Evolutionary conservation across 2,797 vertebrate species (phyloP).

Genomic region (Mus caroli): DNA sequence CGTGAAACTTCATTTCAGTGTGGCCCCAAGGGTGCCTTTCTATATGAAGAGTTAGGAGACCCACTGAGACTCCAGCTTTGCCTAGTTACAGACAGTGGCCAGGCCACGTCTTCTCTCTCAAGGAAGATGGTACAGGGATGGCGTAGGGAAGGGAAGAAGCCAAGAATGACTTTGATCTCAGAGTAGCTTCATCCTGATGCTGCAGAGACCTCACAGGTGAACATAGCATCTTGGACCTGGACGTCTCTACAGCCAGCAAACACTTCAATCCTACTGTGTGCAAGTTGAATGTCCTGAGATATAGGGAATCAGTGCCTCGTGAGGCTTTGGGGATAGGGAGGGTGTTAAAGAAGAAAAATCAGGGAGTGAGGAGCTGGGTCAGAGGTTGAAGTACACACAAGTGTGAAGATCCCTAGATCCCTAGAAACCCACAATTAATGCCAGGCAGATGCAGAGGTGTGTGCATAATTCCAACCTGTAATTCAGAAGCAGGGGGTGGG

Average conservation of each 20-base stretch:
- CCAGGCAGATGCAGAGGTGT: not conserved
- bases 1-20: not conserved
- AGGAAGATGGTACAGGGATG: not conserved
- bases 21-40: not conserved
- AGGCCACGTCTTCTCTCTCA: not conserved
- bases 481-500: not conserved
- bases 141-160: not conserved
- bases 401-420: not conserved
- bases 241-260: not conserved
- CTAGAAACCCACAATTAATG: not conserved
- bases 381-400: not conserved
- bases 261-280: accelerated
- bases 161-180: not conserved
- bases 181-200: not conserved
- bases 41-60: not conserved
- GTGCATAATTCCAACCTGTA: not conserved
- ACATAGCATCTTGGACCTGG: not conserved
- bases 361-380: not conserved
- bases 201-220: not conserved
- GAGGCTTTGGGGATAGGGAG: not conserved
- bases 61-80: not conserved
- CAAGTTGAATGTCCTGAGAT: not conserved
- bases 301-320: not conserved
- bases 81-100: not conserved
- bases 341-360: not conserved